phyloP scores from a whole-genome alignment of 2,113 vertebrate genomes.

The Ancistrus triradiatus region DNA sequence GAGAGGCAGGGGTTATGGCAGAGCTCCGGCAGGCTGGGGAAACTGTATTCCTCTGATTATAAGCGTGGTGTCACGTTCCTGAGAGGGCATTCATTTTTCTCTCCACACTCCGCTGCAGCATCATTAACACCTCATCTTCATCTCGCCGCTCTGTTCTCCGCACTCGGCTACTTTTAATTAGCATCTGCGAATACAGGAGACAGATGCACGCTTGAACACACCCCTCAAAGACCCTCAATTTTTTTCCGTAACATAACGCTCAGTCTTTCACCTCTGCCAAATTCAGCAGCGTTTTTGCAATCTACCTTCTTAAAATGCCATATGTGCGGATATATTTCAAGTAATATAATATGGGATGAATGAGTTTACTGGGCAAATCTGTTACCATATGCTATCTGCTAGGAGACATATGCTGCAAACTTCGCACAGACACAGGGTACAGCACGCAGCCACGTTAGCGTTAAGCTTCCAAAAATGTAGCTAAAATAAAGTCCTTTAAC shows the following conservation, averaged over 20 bases:
- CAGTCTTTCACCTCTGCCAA: constrained; percentile 3
- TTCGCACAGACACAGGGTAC: neutral
- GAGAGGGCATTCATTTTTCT: constrained; percentile 68
- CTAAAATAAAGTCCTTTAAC: too few species aligned
- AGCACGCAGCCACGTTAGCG: constrained; percentile 5
- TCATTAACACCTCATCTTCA: constrained; percentile 66
- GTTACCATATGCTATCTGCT: neutral
- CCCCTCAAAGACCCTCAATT: constrained; percentile 9
- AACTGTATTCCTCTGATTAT: constrained; percentile 56
- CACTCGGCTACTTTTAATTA: constrained; percentile 66
- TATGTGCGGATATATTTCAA: neutral
- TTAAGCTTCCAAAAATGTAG: too few species aligned
- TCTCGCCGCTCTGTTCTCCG: constrained; percentile 55
- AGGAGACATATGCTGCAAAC: neutral
- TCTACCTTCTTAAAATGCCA: neutral
- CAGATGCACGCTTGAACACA: constrained; percentile 26
- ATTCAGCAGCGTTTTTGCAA: neutral
- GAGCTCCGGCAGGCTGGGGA: constrained; percentile 22
- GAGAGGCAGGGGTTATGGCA: constrained; percentile 30
- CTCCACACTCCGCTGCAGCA: constrained; percentile 68
- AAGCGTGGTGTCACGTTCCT: constrained; percentile 60
- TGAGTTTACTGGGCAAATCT: neutral
- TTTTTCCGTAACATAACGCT: constrained; percentile 14
- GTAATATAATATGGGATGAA: neutral
- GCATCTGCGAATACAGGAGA: constrained; percentile 60